A percentile compares a stretch with the other conserved stretches of the same genome.
Evolutionary conservation across 2,113 vertebrate genomes (phyloP).

Genomic region (Neofelis nebulosa): DNA sequence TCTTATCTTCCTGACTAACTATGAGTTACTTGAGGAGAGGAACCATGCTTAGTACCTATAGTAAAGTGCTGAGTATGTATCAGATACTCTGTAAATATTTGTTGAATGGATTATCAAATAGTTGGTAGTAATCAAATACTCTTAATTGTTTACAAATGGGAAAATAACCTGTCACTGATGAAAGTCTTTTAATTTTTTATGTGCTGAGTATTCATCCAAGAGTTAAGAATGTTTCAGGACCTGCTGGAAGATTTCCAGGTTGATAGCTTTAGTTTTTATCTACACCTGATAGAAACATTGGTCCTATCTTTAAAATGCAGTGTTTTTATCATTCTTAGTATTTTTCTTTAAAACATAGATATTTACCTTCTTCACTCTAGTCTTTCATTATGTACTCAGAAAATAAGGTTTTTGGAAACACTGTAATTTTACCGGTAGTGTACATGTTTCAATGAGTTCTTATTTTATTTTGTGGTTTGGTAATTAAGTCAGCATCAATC

Average conservation of each 20-base stretch:
- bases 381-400: not conserved
- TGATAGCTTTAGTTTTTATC: constrained; percentile 20
- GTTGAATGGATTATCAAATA: constrained; percentile 16
- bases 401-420: not conserved
- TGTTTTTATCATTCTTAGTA: not conserved
- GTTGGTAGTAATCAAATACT: not conserved
- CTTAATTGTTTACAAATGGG: not conserved
- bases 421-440: not conserved
- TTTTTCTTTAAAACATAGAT: not conserved
- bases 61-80: not conserved
- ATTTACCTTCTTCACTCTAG: not conserved
- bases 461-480: not conserved
- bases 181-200: not conserved
- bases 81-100: not conserved
- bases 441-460: not conserved
- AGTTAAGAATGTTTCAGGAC: not conserved
- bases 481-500: not conserved
- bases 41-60: not conserved
- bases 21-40: not conserved
- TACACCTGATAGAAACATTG: not conserved
- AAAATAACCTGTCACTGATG: not conserved
- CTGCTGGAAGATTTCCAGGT: not conserved
- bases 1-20: not conserved
- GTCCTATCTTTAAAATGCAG: constrained; percentile 25
- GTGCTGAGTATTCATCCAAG: not conserved